Evolutionary conservation across 1,140 invertebrate species (phyloP).

Genomic region (Drosophila willistoni): DNA sequence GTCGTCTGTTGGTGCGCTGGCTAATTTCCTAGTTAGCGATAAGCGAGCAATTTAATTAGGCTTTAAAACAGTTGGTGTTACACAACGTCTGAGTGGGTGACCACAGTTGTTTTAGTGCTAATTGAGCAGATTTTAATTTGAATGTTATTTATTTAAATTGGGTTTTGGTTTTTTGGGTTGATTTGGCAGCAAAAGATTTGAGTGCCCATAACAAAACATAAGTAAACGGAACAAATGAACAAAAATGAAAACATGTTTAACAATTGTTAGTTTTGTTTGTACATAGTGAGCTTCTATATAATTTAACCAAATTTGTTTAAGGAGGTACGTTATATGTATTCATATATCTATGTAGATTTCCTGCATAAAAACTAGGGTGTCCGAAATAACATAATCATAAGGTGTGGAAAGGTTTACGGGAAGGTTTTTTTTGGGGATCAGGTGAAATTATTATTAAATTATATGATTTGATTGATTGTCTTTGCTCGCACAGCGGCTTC

Average conservation of each 20-base stretch:
- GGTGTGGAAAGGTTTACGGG: slow-evolving; percentile 1
- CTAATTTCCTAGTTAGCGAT: not conserved
- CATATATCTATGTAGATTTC: too few relatives aligned
- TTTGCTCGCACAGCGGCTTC: slow-evolving; percentile 24
- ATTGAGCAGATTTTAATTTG: slow-evolving; percentile 32
- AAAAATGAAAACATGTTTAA: slow-evolving; percentile 35
- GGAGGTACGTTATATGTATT: slow-evolving; percentile 28
- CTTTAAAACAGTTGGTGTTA: slow-evolving; percentile 47
- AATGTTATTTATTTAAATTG: slow-evolving; percentile 45
- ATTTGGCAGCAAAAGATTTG: slow-evolving; percentile 51
- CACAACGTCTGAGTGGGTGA: slow-evolving; percentile 7
- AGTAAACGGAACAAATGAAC: slow-evolving; percentile 32
- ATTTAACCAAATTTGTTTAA: slow-evolving; percentile 51
- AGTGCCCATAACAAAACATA: slow-evolving; percentile 39
- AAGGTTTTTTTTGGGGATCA: not conserved
- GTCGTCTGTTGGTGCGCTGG: not conserved
- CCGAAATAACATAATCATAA: slow-evolving; percentile 30
- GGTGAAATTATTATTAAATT: slow-evolving; percentile 28
- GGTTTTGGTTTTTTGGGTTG: slow-evolving; percentile 23
- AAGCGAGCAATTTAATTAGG: not conserved
- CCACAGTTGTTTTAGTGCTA: slow-evolving; percentile 6
- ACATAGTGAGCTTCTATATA: slow-evolving; percentile 62
- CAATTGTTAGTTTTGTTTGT: slow-evolving; percentile 44
- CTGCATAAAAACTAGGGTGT: slow-evolving; percentile 55
- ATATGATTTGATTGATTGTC: slow-evolving; percentile 52